phyloP scores from a whole-genome alignment of 2,797 vertebrate genomes.

The Xiphorhynchus erythropygius region DNA sequence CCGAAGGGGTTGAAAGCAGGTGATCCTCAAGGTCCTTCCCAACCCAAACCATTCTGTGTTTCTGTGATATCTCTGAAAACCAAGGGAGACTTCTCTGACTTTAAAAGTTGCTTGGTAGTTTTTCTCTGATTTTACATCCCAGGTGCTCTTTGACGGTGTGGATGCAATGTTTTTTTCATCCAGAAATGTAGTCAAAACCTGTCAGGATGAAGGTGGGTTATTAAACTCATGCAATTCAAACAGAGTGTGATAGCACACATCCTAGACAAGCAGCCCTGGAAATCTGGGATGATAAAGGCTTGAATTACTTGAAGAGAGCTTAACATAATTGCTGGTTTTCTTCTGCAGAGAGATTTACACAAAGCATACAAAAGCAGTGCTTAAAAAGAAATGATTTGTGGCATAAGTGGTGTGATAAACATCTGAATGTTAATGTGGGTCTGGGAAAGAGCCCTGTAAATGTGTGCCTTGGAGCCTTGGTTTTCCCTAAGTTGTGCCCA shows the following conservation, averaged over 20 bases:
- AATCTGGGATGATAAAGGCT: background rate
- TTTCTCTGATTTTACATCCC: background rate
- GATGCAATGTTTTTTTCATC: background rate
- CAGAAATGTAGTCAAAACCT: background rate
- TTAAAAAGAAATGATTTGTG: background rate
- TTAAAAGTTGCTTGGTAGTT: background rate
- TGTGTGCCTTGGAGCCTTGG: background rate
- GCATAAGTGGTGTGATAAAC: background rate
- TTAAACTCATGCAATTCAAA: background rate
- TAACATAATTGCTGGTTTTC: constrained; percentile 23
- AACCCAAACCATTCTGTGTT: background rate
- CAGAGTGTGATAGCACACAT: background rate
- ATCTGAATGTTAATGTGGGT: constrained; percentile 15
- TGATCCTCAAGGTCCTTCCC: background rate
- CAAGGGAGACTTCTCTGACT: background rate
- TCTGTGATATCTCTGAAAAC: background rate
- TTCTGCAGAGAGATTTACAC: background rate
- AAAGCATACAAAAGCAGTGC: background rate
- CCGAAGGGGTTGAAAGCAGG: background rate
- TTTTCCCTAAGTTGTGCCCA: background rate
- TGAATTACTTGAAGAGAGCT: constrained; percentile 14
- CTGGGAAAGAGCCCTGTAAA: background rate
- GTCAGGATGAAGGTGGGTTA: background rate
- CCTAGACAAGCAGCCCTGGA: background rate
- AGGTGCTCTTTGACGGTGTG: background rate